Evolutionary conservation across 2,113 vertebrate species (phyloP).

Genomic region (Dromaius novaehollandiae): DNA sequence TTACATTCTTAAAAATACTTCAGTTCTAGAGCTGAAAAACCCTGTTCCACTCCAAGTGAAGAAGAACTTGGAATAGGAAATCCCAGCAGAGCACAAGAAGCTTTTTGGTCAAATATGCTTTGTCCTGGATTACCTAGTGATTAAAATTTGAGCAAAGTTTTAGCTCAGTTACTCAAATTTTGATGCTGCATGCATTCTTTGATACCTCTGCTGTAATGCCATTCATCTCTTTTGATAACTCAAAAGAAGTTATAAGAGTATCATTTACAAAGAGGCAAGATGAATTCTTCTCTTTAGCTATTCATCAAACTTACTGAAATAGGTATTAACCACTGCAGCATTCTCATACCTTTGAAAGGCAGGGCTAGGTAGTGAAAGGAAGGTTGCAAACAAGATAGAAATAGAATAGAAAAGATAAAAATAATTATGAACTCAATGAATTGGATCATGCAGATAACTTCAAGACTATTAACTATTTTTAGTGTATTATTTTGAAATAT

Average conservation of each 20-base stretch:
- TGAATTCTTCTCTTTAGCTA: neutral
- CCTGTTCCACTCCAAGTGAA: neutral
- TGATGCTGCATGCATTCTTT: neutral
- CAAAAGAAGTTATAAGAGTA: neutral
- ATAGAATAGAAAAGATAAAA: neutral
- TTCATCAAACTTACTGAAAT: rapidly evolving
- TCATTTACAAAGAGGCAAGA: neutral
- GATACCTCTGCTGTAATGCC: neutral
- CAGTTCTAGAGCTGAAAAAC: neutral
- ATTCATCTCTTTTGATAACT: neutral
- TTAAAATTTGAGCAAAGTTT: neutral
- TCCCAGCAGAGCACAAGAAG: neutral
- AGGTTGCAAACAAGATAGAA: neutral
- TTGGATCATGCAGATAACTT: neutral
- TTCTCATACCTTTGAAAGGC: neutral
- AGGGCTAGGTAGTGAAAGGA: neutral
- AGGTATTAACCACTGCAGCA: neutral
- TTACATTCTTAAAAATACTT: neutral
- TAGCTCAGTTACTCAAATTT: neutral
- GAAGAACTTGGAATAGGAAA: neutral
- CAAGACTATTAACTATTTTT: neutral
- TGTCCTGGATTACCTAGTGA: neutral
- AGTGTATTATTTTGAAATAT: neutral
- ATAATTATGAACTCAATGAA: neutral
- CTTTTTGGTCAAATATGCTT: neutral